These are phyloP conservation scores for Aythya baeri DNA, from an alignment of 2,113 vertebrate species.

Conservation along the genomic window DNA sequence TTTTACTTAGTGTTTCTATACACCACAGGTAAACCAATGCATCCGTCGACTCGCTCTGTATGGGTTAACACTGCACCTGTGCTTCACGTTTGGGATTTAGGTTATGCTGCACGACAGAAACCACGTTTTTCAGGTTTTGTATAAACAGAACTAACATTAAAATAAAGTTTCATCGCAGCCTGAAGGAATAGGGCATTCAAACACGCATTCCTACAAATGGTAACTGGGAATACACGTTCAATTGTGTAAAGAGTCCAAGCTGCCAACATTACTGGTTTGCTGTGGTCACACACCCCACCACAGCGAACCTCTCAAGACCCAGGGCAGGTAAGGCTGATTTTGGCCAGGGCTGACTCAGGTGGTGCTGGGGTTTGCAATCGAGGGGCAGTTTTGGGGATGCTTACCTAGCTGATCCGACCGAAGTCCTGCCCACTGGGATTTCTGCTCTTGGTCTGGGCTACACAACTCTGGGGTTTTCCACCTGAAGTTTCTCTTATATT, in stretches of 20 bases:
- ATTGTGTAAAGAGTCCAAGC: rapidly evolving
- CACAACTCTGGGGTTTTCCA: constrained; percentile 67
- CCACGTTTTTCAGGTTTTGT: neutral
- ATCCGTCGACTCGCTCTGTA: neutral
- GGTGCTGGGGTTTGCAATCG: rapidly evolving
- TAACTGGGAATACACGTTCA: neutral
- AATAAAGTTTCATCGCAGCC: neutral
- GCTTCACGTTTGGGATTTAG: neutral
- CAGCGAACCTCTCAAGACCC: neutral
- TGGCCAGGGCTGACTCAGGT: rapidly evolving
- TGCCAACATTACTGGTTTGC: neutral
- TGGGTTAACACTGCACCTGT: neutral
- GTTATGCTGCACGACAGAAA: neutral
- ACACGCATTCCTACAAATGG: neutral
- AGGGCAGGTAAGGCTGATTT: neutral
- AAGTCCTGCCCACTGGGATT: constrained; percentile 80
- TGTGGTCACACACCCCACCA: neutral
- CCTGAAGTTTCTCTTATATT: constrained; percentile 83
- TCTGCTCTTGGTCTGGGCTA: constrained; percentile 60
- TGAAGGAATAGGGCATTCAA: neutral
- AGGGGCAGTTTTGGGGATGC: neutral
- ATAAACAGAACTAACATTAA: neutral
- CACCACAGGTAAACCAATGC: neutral
- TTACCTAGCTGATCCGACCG: constrained; percentile 86
- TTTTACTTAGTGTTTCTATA: neutral